Evolutionary conservation across 2,113 vertebrate species (phyloP).

Genomic region (Mirounga angustirostris): DNA sequence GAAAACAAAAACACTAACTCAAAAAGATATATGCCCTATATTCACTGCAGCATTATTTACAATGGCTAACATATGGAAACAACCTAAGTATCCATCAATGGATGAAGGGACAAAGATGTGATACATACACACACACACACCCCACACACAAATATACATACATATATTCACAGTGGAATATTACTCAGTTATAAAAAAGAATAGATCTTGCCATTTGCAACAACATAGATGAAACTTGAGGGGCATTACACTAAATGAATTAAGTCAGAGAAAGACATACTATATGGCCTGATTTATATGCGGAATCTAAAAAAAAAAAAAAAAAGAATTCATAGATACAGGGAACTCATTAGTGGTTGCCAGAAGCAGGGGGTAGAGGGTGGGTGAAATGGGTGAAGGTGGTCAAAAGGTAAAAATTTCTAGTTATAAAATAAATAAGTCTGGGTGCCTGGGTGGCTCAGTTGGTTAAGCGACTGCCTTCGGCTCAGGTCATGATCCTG

Average conservation of each 20-base stretch:
- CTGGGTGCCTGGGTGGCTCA: no score
- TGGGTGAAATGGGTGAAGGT: not conserved
- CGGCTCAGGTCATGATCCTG: no score
- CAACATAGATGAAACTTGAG: not conserved
- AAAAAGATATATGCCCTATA: not conserved
- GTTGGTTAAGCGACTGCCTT: no score
- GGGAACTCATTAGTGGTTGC: not conserved
- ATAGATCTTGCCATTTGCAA: not conserved
- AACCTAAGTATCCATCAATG: not conserved
- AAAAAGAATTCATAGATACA: not conserved
- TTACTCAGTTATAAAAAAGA: not conserved
- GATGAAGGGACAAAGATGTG: not conserved
- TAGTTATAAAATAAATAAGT: not conserved
- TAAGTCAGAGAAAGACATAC: not conserved
- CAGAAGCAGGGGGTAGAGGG: not conserved
- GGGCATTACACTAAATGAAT: not conserved
- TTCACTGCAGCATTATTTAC: not conserved
- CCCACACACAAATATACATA: not conserved
- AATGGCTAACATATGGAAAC: not conserved
- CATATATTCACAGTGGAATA: not conserved
- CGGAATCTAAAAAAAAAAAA: not conserved
- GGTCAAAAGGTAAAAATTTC: not conserved
- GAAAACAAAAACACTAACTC: not conserved
- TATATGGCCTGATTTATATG: not conserved
- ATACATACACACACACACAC: not conserved